Base-by-base conservation (phyloP, 2,797 vertebrate genomes). In the Odontamblyopus lacepedii region DNA sequence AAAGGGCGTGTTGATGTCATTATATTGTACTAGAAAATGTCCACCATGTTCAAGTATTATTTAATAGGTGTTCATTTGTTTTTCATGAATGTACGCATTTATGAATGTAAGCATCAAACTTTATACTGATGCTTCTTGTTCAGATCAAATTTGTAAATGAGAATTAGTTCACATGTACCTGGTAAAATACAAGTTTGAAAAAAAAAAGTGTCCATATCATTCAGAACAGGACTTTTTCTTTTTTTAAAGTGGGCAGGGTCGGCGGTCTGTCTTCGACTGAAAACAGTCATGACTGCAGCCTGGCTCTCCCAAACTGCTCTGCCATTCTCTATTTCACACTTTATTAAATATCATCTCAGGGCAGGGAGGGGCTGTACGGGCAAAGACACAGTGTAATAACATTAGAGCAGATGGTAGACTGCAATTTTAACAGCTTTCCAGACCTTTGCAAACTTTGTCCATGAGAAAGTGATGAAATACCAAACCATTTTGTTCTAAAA, bases 291-390 rank as follows among this genome's bases (percentile, higher is more conserved):
- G 74, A 78, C 69, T 80, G 56, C 3, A 68, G 65, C 67, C 68
- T 0, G 61, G 62, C 27, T 19, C 50, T 68, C 61, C 70, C 61
- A 67, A 7, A 27, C 78, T 51, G 41, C 74, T 11, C 27, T 11
- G 53, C 75, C 62, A 68, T 78, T 85, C 79, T 83, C 77, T 65
- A 73, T 83, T 83, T 86, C 84, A 83, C 84, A 83, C 78, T 83
- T 83, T 84, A 83, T 78, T 81, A 83, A 79, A 80, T 67, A 79
- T 72, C 68, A 78, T 70, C 73, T 55, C 0, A 69, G 75, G 63
- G 48, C 53, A 55, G 48, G 65, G 50, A 6, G 27, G 53, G 18
- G n/a, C 4, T 9, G 30, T 3, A 4, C 30, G n/a, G 69, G 69
- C 60, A 26, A 44, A 79, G 67, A 29, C 55, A n/a, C 56, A 61